Percentiles rank a stretch among this genome's conserved stretches.
phyloP scores from a whole-genome alignment of 2,797 vertebrate genomes.

The Limosa lapponica region DNA sequence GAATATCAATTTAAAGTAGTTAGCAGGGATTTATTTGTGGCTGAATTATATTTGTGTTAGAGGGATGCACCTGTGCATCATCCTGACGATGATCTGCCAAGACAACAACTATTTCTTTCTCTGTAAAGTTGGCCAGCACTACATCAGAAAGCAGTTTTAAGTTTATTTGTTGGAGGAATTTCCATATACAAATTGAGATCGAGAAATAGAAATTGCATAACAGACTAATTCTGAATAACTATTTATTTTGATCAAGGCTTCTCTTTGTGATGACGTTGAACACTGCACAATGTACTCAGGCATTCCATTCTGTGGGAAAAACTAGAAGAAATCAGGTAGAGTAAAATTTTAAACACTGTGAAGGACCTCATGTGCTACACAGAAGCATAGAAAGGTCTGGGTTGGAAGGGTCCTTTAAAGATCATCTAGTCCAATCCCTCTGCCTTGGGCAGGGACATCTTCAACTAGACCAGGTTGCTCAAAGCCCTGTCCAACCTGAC shows the following conservation, averaged over 20 bases:
- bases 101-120: neutral
- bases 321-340: neutral
- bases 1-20: neutral
- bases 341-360: neutral
- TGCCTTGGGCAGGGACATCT: neutral
- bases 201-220: neutral
- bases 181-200: neutral
- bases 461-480: neutral
- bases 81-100: neutral
- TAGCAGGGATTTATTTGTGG: neutral
- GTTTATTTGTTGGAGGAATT: neutral
- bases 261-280: neutral
- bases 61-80: rapidly evolving
- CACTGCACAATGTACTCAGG: neutral
- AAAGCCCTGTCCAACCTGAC: neutral
- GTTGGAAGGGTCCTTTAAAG: neutral
- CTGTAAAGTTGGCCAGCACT: neutral
- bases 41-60: neutral
- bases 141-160: neutral
- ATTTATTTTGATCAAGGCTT: neutral
- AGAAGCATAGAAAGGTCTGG: neutral
- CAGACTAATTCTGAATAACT: neutral
- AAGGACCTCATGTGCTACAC: neutral
- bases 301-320: neutral
- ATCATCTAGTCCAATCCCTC: neutral